A percentile compares a stretch with the other conserved stretches of the same genome.
Evolutionary conservation across 1,140 invertebrate genomes (phyloP).

Genomic region (Penaeus japonicus): DNA sequence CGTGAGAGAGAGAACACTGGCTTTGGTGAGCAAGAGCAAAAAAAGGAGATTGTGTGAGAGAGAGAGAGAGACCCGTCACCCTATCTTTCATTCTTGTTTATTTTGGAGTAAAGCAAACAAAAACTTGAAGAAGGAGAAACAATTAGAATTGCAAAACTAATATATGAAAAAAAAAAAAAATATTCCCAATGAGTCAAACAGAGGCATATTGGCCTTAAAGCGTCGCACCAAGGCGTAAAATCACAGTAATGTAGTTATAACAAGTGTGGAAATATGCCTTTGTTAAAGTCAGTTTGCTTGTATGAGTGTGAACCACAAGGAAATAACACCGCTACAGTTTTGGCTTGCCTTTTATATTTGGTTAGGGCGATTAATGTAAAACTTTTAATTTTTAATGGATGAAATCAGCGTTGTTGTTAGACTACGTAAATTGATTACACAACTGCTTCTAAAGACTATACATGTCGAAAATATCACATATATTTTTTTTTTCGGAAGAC

Average conservation of each 20-base stretch:
- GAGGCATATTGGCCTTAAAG: slow-evolving; percentile 50
- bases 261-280: slow-evolving; percentile 52
- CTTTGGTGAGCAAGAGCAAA: too few relatives aligned
- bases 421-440: neutral
- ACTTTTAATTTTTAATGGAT: neutral
- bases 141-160: neutral
- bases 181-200: slow-evolving; percentile 47
- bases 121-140: neutral
- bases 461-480: neutral
- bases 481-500: neutral
- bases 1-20: too few relatives aligned
- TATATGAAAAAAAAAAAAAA: neutral
- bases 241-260: slow-evolving; percentile 47
- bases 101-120: neutral
- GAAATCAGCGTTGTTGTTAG: slow-evolving; percentile 26
- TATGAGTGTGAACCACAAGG: slow-evolving; percentile 22
- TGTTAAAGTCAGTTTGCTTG: slow-evolving; percentile 46
- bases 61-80: too few relatives aligned
- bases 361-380: slow-evolving; percentile 4
- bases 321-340: neutral
- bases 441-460: slow-evolving; percentile 7
- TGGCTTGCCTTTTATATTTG: slow-evolving; percentile 42
- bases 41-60: too few relatives aligned
- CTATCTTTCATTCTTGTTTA: too few relatives aligned
- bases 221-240: slow-evolving; percentile 30